Percentiles rank a stretch among this genome's conserved stretches.
These are phyloP conservation scores for Arothron firmamentum DNA, from an alignment of 2,113 vertebrate species.

Conservation along the genomic window DNA sequence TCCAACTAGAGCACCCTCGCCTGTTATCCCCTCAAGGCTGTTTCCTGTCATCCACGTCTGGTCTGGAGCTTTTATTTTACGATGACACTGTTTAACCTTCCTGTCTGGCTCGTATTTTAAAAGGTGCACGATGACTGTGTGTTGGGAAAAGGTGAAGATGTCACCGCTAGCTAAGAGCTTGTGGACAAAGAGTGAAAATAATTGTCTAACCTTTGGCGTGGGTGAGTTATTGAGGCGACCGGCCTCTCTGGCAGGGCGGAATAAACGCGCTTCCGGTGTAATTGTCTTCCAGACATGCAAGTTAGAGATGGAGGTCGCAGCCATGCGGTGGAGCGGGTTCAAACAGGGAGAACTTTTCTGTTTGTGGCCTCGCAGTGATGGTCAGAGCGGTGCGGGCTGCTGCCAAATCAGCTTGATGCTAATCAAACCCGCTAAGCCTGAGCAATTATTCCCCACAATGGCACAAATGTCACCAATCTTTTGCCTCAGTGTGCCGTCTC, in stretches of 20 bases:
- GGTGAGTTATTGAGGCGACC: conserved; percentile 46
- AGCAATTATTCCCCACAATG: conserved; percentile 19
- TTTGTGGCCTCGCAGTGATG: not conserved
- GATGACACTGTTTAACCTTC: conserved; percentile 49
- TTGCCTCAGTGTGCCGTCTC: not conserved
- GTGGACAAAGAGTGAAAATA: conserved; percentile 36
- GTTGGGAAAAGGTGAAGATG: conserved; percentile 45
- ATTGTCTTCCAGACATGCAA: conserved; percentile 9
- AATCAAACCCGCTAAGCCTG: conserved; percentile 23
- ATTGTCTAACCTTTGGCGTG: conserved; percentile 49
- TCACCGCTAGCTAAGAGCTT: conserved; percentile 45
- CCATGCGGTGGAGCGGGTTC: not conserved
- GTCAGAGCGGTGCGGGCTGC: conserved; percentile 9
- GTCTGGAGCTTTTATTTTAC: conserved; percentile 34
- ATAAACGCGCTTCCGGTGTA: conserved; percentile 13
- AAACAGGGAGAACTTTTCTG: not conserved
- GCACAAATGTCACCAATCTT: conserved; percentile 22
- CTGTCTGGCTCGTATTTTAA: conserved; percentile 35
- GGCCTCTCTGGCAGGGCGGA: conserved; percentile 23
- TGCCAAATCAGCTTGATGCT: conserved; percentile 5
- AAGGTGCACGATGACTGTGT: conserved; percentile 40
- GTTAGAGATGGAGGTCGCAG: conserved; percentile 23
- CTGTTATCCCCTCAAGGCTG: conserved; percentile 51
- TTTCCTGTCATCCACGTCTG: conserved; percentile 30
- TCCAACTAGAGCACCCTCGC: conserved; percentile 39